Conservation (phyloP, 1,140 invertebrate genomes). For the Drosophila mayri region DNA sequence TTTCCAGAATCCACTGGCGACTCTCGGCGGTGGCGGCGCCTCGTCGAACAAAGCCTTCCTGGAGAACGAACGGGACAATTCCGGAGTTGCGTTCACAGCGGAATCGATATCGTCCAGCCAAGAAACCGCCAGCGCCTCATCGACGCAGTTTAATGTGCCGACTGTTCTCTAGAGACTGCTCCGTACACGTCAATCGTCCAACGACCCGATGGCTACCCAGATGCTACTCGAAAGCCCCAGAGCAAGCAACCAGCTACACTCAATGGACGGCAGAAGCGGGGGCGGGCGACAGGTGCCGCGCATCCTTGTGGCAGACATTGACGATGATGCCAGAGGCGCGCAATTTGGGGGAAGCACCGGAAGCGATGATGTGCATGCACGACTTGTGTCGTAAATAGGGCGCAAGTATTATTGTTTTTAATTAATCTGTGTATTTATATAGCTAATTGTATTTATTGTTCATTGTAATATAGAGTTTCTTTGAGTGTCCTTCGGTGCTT, state of each 20-base stretch:
- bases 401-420: not conserved
- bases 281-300: constrained; percentile 17
- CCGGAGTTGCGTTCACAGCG: not conserved
- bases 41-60: constrained; percentile 40
- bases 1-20: constrained; percentile 84
- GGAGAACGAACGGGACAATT: constrained; percentile 12
- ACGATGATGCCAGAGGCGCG: constrained; percentile 43
- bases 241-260: constrained; percentile 58
- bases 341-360: constrained; percentile 43
- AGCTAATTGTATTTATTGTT: constrained; percentile 4
- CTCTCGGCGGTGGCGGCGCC: constrained; percentile 10
- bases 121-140: constrained; percentile 25
- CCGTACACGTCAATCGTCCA: constrained; percentile 34
- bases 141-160: constrained; percentile 46
- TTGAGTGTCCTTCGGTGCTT: not conserved
- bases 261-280: constrained; percentile 43
- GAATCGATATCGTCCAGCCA: not conserved
- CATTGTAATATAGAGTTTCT: not conserved
- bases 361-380: constrained; percentile 68
- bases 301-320: constrained; percentile 52
- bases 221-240: constrained; percentile 64
- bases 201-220: constrained; percentile 50
- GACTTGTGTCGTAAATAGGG: constrained; percentile 66
- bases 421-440: constrained; percentile 6
- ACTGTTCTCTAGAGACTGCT: constrained; percentile 56